Evolutionary conservation across 1,140 invertebrate genomes (phyloP).

Genomic region (Bombus vancouverensis): DNA sequence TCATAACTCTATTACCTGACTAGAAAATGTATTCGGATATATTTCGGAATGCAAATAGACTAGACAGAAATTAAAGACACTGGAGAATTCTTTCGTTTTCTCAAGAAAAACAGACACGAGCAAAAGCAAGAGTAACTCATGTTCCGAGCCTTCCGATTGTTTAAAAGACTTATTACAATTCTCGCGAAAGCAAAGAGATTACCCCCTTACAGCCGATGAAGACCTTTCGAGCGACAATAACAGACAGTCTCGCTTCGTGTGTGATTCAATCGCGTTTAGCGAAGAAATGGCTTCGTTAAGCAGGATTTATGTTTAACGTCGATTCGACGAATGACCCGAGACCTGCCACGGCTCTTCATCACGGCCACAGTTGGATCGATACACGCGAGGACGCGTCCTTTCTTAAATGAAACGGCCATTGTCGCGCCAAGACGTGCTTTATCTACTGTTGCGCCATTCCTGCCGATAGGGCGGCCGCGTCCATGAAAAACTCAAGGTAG

Average conservation of each 20-base stretch:
- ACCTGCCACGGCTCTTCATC: constrained; percentile 7
- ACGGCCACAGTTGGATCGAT: constrained; percentile 49
- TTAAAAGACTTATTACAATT: too few species aligned
- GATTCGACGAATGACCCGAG: constrained; percentile 39
- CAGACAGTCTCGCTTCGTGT: background rate
- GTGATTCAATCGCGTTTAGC: constrained; percentile 25
- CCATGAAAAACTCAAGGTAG: constrained; percentile 27
- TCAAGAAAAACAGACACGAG: background rate
- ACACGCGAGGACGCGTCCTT: constrained; percentile 42
- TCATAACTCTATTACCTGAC: too few species aligned
- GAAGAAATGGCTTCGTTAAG: constrained; percentile 46
- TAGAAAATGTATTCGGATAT: too few species aligned
- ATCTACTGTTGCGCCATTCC: constrained; percentile 54
- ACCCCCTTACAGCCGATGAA: background rate
- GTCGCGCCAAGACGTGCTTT: constrained; percentile 55
- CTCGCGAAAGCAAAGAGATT: background rate
- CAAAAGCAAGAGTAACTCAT: too few species aligned
- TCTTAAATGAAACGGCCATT: constrained; percentile 57
- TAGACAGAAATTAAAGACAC: too few species aligned
- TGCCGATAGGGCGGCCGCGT: background rate
- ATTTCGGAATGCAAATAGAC: too few species aligned
- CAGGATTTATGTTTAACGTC: constrained; percentile 46
- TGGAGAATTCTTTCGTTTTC: too few species aligned
- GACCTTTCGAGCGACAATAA: background rate
- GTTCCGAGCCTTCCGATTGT: too few species aligned